A percentile compares a stretch with the other conserved stretches of the same genome.
Evolutionary conservation across 1,140 invertebrate species (phyloP).

Genomic region (Bombyx mori): ASM3026992v2 NC_085117.1:11167501-11168000

Average conservation of each 20-base stretch:
- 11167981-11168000: constrained; percentile 40
- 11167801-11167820: constrained; percentile 41
- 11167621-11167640: too few relatives aligned
- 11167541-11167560: constrained; percentile 56
- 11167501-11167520: constrained; percentile 46
- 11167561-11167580: constrained; percentile 49
- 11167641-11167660: too few relatives aligned
- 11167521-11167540: constrained; percentile 56
- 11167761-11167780: constrained; percentile 39
- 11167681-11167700: constrained; percentile 41
- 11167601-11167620: too few relatives aligned
- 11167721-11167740: constrained; percentile 47
- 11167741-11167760: constrained; percentile 52
- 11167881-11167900: constrained; percentile 60
- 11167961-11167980: constrained; percentile 9
- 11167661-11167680: constrained; percentile 25
- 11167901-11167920: constrained; percentile 52
- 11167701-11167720: constrained; percentile 46
- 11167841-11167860: constrained; percentile 32
- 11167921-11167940: constrained; percentile 31
- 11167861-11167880: constrained; percentile 37
- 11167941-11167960: neutral
- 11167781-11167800: constrained; percentile 51
- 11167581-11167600: constrained; percentile 47
- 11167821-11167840: constrained; percentile 30